Evolutionary conservation across 2,888 invertebrate species (phyloP).

Genomic region (Eupithecia vulgata): DNA sequence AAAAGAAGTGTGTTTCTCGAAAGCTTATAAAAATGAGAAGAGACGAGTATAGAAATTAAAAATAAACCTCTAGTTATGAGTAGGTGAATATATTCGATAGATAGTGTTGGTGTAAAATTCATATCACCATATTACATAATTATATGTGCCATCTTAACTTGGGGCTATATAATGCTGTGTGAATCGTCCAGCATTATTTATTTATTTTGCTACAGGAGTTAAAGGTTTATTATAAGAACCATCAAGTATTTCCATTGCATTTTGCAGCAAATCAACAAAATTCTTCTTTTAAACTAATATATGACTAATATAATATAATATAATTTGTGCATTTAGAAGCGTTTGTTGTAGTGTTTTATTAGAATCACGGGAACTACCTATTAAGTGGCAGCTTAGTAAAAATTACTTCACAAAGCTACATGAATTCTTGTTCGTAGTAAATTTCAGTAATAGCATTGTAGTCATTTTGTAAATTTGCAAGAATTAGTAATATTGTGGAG

Average conservation of each 20-base stretch:
- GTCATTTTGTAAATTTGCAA: constrained; percentile 19
- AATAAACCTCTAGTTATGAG: background rate
- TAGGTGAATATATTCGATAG: background rate
- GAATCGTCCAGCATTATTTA: too few relatives aligned
- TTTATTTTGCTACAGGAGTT: background rate
- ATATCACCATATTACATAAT: background rate
- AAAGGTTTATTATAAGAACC: background rate
- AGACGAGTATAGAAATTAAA: background rate
- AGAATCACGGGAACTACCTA: background rate
- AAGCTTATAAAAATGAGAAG: background rate
- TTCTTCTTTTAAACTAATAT: background rate
- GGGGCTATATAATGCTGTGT: too few relatives aligned
- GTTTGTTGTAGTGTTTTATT: background rate
- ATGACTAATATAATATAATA: background rate
- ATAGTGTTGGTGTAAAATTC: background rate
- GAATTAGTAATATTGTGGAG: constrained; percentile 15
- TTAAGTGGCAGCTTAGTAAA: background rate
- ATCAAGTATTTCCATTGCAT: constrained; percentile 1
- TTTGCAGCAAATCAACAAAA: background rate
- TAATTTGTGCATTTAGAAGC: background rate
- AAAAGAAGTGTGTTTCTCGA: background rate
- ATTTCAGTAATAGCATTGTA: background rate
- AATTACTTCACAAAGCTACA: constrained; percentile 13
- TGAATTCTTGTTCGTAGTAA: background rate
- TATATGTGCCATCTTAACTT: constrained; percentile 6